phyloP scores from a whole-genome alignment of 1,140 invertebrate genomes.

The Apis mellifera region Amel_HAv3.1 CM009932.2:14438001-14438500 shows the following conservation, averaged over 20 bases:
- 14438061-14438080: slow-evolving; percentile 71
- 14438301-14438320: background rate
- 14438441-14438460: background rate
- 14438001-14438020: slow-evolving; percentile 73
- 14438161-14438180: slow-evolving; percentile 30
- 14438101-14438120: slow-evolving; percentile 63
- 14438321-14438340: background rate
- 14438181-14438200: slow-evolving; percentile 15
- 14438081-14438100: slow-evolving; percentile 61
- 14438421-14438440: background rate
- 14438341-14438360: background rate
- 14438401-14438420: background rate
- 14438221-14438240: slow-evolving; percentile 36
- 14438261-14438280: slow-evolving; percentile 15
- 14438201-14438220: slow-evolving; percentile 24
- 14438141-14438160: slow-evolving; percentile 55
- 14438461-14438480: background rate
- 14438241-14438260: slow-evolving; percentile 62
- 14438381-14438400: background rate
- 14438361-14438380: background rate
- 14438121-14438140: slow-evolving; percentile 60
- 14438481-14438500: background rate
- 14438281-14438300: background rate
- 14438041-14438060: slow-evolving; percentile 72
- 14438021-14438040: slow-evolving; percentile 78